phyloP scores from a whole-genome alignment of 2,888 invertebrate genomes.

The Acronicta leporina region DNA sequence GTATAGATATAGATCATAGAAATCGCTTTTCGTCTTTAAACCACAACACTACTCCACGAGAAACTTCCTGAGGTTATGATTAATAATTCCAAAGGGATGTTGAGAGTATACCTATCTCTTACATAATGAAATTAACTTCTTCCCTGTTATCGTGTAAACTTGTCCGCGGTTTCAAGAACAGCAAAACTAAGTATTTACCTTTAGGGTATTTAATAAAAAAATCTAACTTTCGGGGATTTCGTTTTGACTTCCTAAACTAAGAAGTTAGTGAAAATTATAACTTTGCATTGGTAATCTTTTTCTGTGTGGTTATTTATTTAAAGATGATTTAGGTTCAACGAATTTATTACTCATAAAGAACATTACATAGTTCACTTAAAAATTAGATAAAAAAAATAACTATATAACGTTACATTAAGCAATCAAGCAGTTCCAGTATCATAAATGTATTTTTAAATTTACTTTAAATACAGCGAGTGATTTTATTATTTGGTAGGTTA shows the following conservation, averaged over 20 bases:
- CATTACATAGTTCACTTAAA: too few species aligned
- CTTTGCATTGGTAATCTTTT: too few species aligned
- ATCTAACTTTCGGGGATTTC: conserved; percentile 3
- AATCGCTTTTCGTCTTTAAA: conserved; percentile 23
- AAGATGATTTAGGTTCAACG: too few species aligned
- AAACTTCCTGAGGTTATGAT: conserved; percentile 68
- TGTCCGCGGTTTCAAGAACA: conserved; percentile 34
- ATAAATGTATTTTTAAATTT: too few species aligned
- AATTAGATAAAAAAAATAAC: too few species aligned
- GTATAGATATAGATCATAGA: too few species aligned
- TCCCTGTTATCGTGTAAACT: conserved; percentile 44
- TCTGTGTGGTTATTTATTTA: too few species aligned
- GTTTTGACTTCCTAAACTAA: conserved; percentile 8
- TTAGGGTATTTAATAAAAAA: conserved; percentile 45
- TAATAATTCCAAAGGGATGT: conserved; percentile 65
- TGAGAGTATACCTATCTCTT: conserved; percentile 32
- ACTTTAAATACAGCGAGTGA: too few species aligned
- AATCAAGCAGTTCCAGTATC: too few species aligned
- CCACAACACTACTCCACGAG: conserved; percentile 38
- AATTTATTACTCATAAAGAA: too few species aligned
- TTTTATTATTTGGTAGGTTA: too few species aligned
- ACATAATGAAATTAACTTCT: conserved; percentile 53
- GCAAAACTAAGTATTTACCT: conserved; percentile 40
- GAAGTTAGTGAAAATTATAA: not conserved
- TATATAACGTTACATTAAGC: too few species aligned